A percentile compares a stretch with the other conserved stretches of the same genome.
phyloP scores from a whole-genome alignment of 2,797 vertebrate genomes.

The Chaetodon trifasciatus region DNA sequence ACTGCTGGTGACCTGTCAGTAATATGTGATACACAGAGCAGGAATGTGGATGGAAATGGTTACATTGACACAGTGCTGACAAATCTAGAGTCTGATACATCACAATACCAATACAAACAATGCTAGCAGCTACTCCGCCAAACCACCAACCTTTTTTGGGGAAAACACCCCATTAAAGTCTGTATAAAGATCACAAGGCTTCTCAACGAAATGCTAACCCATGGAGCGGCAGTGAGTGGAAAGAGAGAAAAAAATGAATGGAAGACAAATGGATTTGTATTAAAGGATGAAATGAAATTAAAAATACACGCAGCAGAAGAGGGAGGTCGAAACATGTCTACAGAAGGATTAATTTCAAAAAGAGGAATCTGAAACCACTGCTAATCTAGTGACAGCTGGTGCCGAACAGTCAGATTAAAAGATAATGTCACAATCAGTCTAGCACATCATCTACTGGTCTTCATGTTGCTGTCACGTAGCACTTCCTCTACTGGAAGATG shows the following conservation, averaged over 20 bases:
- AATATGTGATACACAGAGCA: neutral
- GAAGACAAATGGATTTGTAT: slow-evolving; percentile 52
- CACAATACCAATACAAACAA: slow-evolving; percentile 41
- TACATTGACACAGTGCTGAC: slow-evolving; percentile 20
- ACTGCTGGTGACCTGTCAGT: neutral
- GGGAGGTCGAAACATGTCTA: neutral
- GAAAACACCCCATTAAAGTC: slow-evolving; percentile 95
- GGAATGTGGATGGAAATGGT: neutral
- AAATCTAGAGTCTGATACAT: slow-evolving; percentile 32
- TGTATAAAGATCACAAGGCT: slow-evolving; percentile 92
- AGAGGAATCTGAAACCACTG: slow-evolving; percentile 19
- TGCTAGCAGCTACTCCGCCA: slow-evolving; percentile 52
- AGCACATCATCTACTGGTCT: slow-evolving; percentile 8
- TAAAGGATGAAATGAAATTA: slow-evolving; percentile 17
- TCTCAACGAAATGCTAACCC: slow-evolving; percentile 89
- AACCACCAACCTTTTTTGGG: slow-evolving; percentile 93
- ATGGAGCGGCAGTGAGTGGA: slow-evolving; percentile 73
- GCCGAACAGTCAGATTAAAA: slow-evolving; percentile 35
- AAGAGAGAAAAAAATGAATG: slow-evolving; percentile 59
- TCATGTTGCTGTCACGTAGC: slow-evolving; percentile 19
- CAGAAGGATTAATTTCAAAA: slow-evolving; percentile 39
- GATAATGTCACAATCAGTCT: slow-evolving; percentile 22
- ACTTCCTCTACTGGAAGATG: slow-evolving; percentile 24
- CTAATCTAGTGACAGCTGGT: slow-evolving; percentile 38
- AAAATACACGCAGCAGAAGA: slow-evolving; percentile 10